phyloP scores from a whole-genome alignment of 2,888 invertebrate genomes.

The Drosophila barbarae region DNA sequence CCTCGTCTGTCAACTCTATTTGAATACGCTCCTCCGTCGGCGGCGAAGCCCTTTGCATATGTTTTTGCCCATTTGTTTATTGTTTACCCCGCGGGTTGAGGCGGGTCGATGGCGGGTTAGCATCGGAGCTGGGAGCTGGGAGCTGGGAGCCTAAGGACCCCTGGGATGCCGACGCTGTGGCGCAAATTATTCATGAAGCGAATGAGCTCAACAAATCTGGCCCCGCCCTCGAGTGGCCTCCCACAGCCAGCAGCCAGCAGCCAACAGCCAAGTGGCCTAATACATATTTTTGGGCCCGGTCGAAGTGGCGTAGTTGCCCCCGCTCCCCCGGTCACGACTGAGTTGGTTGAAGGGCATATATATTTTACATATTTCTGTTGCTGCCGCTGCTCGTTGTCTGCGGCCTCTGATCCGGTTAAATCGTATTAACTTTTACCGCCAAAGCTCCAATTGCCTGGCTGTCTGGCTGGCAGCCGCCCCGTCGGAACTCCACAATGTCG shows the following conservation, averaged over 20 bases:
- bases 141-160: slow-evolving; percentile 15
- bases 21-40: slow-evolving; percentile 41
- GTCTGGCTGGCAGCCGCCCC: slow-evolving; percentile 26
- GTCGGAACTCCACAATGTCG: slow-evolving; percentile 39
- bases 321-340: slow-evolving; percentile 24
- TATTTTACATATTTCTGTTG: slow-evolving; percentile 65
- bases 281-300: slow-evolving; percentile 68
- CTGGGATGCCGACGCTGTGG: slow-evolving; percentile 62
- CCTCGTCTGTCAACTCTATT: slow-evolving; percentile 63
- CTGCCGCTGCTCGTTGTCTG: slow-evolving; percentile 37
- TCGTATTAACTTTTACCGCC: slow-evolving; percentile 71
- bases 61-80: slow-evolving; percentile 73
- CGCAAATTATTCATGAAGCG: slow-evolving; percentile 73
- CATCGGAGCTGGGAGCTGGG: background rate
- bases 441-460: slow-evolving; percentile 44
- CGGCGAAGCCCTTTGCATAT: slow-evolving; percentile 58
- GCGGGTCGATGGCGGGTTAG: slow-evolving; percentile 17
- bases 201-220: slow-evolving; percentile 71
- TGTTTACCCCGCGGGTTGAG: slow-evolving; percentile 48
- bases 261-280: slow-evolving; percentile 71
- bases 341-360: slow-evolving; percentile 25
- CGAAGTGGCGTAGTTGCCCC: slow-evolving; percentile 47
- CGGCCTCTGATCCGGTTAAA: slow-evolving; percentile 67
- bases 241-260: slow-evolving; percentile 36
- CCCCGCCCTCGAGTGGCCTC: slow-evolving; percentile 21